Conservation (phyloP, 2,797 vertebrate genomes). For the Danionella dracula region DNA sequence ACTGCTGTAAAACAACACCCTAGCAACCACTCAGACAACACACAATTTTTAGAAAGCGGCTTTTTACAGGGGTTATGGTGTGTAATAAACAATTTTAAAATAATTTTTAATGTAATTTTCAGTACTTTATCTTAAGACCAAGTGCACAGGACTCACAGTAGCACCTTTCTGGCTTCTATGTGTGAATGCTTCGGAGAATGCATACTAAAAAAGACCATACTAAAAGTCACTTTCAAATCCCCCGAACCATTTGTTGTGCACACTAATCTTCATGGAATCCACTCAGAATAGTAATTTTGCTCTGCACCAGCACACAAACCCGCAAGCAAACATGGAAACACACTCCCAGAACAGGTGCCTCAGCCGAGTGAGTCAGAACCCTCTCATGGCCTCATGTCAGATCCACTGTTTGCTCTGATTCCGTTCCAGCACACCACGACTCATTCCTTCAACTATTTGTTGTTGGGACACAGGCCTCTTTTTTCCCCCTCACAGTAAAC, state of each 20-base stretch:
- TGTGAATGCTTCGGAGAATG: background rate
- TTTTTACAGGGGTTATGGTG: no score
- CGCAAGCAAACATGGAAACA: constrained; percentile 24
- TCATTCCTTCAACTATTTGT: constrained; percentile 50
- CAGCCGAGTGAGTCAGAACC: constrained; percentile 42
- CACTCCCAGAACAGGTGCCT: constrained; percentile 48
- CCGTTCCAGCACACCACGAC: constrained; percentile 40
- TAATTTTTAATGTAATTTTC: no score
- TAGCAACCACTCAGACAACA: background rate
- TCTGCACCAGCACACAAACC: constrained; percentile 29
- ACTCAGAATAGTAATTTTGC: constrained; percentile 37
- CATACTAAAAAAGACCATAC: background rate
- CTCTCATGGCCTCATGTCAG: constrained; percentile 42
- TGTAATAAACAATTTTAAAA: no score
- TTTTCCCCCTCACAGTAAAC: constrained; percentile 40
- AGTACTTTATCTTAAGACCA: no score
- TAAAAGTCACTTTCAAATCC: background rate
- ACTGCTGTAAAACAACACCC: background rate
- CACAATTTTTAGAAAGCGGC: no score
- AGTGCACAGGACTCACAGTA: no score
- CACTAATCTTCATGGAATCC: constrained; percentile 34
- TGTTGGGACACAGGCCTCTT: constrained; percentile 46
- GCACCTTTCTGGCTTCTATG: no score
- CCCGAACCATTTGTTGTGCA: constrained; percentile 27
- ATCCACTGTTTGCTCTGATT: constrained; percentile 46